Base-by-base conservation (phyloP, 2,888 invertebrate genomes). In the Acanthosoma haemorrhoidale region DNA sequence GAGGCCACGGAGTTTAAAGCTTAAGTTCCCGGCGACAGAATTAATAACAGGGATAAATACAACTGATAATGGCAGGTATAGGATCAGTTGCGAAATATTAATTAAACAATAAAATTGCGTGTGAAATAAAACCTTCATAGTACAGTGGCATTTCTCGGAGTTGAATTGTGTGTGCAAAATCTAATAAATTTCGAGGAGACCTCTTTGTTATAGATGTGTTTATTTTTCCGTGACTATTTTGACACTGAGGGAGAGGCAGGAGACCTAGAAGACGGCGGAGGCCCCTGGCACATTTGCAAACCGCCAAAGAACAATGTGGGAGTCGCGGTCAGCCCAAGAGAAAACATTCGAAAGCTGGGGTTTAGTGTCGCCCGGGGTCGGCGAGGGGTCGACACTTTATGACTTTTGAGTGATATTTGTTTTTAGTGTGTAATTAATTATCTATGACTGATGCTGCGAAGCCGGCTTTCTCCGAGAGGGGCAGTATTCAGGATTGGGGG, bases 351-450 rank as follows among this genome's bases (percentile, higher is more conserved):
- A 51, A 51, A 51, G 51, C 25, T 51, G 25, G 29, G 51, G 25
- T 51, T 51, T 51, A 51, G 51, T 51, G 51, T 51, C 51, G 51
- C 51, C 51, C n/a, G 2, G 51, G 51, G 51, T 51, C 51, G 25
- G 6, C n/a, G 51, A 25, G 51, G 21, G 25, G 25, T n/a, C 51
- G 51, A 25, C 51, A n/a, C 29, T 51, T 51, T 51, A 51, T 25
- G 51, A 51, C 51, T 51, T 51, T 51, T 51, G 51, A 51, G 51
- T 51, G 51, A 51, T 51, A 51, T 51, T 51, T 51, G 51, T 29
- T 51, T 51, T 51, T 29, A 25, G 29, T 25, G 25, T 25, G 29
- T 29, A 51, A 51, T 51, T 51, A 51, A n/a, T 51, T n/a, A 25
- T 13, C 13, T 13, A 25, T n/a, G 25, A 16, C 6, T 5, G 13